Evolutionary conservation across 2,797 vertebrate species (phyloP).

Genomic region (Ceyx erithaca): DNA sequence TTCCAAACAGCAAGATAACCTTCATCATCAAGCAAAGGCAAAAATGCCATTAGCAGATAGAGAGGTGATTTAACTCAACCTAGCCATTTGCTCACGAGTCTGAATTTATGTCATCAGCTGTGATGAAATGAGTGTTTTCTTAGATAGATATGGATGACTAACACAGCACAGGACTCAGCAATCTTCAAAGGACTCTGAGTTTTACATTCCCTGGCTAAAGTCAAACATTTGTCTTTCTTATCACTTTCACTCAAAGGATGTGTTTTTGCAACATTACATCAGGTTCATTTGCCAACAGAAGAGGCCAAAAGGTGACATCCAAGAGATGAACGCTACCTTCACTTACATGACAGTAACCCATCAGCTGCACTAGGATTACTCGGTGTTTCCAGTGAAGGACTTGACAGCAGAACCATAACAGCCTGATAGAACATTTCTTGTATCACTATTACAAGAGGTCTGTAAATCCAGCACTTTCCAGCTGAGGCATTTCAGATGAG

Average conservation of each 20-base stretch:
- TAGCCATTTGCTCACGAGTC: conserved; percentile 63
- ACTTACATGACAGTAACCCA: not conserved
- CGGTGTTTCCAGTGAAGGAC: not conserved
- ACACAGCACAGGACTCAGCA: conserved; percentile 53
- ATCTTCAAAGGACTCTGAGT: conserved; percentile 59
- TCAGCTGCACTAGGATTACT: conserved; percentile 16
- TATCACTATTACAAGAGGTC: not conserved
- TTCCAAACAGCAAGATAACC: conserved; percentile 75
- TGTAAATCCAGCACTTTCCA: not conserved
- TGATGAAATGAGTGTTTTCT: conserved; percentile 77
- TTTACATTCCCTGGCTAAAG: conserved; percentile 58
- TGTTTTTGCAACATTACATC: conserved; percentile 46
- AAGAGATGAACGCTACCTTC: conserved; percentile 35
- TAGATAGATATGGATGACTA: conserved; percentile 61
- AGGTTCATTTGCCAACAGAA: conserved; percentile 51
- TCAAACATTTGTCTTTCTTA: conserved; percentile 69
- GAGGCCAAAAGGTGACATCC: conserved; percentile 34
- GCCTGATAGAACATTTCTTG: not conserved
- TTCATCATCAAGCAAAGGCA: conserved; percentile 62
- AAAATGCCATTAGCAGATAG: conserved; percentile 72
- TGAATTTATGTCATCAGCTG: conserved; percentile 54
- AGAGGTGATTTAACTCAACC: conserved; percentile 63
- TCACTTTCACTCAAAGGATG: conserved; percentile 44
- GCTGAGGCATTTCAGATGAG: not conserved
- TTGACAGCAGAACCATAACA: conserved; percentile 21